These are phyloP conservation scores for Melinaea marsaeus DNA, from an alignment of 2,888 invertebrate genomes.

Conservation along the genomic window DNA sequence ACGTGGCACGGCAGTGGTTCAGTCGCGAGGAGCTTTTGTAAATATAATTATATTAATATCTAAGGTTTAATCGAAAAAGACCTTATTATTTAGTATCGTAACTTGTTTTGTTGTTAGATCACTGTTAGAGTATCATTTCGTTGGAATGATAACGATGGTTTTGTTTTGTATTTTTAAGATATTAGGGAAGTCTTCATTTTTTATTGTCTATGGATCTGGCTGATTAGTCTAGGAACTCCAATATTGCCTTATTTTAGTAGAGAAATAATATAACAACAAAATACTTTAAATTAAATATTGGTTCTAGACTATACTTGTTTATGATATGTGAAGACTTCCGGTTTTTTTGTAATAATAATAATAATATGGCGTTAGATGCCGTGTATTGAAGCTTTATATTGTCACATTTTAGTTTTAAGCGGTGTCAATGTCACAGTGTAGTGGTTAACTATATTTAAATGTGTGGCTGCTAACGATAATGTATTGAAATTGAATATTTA, in stretches of 20 bases:
- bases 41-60: neutral
- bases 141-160: neutral
- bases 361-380: constrained; percentile 11
- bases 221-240: neutral
- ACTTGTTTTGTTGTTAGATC: constrained; percentile 2
- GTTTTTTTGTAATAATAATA: too few relatives aligned
- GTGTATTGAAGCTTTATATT: constrained; percentile 28
- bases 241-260: constrained; percentile 1
- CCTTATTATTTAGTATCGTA: neutral
- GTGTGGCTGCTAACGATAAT: too few relatives aligned
- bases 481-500: too few relatives aligned
- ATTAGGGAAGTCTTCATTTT: too few relatives aligned
- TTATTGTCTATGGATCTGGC: neutral
- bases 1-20: too few relatives aligned
- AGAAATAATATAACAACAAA: neutral
- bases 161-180: neutral
- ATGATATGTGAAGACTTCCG: too few relatives aligned
- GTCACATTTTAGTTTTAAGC: constrained; percentile 24
- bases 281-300: neutral
- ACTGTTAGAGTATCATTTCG: neutral
- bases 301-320: too few relatives aligned
- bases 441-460: neutral
- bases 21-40: too few relatives aligned
- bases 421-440: constrained; percentile 10
- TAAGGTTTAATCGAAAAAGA: neutral